These are phyloP conservation scores for Gadopsis marmoratus DNA, from an alignment of 2,797 vertebrate genomes.

Conservation along the genomic window DNA sequence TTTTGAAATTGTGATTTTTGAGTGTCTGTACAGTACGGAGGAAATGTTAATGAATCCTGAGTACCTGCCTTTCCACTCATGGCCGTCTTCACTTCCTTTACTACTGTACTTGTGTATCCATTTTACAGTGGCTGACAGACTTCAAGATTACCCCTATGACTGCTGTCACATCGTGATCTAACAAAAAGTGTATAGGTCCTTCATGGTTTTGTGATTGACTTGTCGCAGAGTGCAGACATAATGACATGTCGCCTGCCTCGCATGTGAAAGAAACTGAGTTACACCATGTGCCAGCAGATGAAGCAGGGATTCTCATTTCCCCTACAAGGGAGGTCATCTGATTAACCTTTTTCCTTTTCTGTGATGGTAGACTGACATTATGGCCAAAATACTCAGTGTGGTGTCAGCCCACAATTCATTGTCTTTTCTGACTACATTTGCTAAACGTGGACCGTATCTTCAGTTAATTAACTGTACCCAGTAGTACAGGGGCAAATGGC, in stretches of 20 bases:
- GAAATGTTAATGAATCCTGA: background rate
- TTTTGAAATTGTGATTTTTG: background rate
- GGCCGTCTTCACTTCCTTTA: background rate
- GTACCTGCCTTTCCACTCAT: background rate
- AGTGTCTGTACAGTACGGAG: background rate
- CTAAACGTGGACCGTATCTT: background rate
- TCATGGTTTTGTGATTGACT: conserved; percentile 35
- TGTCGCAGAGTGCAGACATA: conserved; percentile 15
- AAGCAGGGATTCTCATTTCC: background rate
- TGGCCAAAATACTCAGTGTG: background rate
- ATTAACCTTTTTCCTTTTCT: background rate
- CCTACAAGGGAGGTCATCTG: background rate
- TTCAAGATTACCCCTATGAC: conserved; percentile 23
- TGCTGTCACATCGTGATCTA: conserved; percentile 10
- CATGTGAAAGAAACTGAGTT: background rate
- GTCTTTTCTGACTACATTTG: background rate
- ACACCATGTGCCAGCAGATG: background rate
- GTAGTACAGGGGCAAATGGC: background rate
- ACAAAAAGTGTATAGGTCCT: conserved; percentile 7
- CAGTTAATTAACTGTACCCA: background rate
- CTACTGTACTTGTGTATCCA: background rate
- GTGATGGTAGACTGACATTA: background rate
- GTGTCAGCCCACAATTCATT: background rate
- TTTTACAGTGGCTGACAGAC: conserved; percentile 29
- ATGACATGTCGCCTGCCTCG: conserved; percentile 15